These are phyloP conservation scores for Cynopterus brachyotis DNA, from an alignment of 2,113 vertebrate species.

Conservation along the genomic window DNA sequence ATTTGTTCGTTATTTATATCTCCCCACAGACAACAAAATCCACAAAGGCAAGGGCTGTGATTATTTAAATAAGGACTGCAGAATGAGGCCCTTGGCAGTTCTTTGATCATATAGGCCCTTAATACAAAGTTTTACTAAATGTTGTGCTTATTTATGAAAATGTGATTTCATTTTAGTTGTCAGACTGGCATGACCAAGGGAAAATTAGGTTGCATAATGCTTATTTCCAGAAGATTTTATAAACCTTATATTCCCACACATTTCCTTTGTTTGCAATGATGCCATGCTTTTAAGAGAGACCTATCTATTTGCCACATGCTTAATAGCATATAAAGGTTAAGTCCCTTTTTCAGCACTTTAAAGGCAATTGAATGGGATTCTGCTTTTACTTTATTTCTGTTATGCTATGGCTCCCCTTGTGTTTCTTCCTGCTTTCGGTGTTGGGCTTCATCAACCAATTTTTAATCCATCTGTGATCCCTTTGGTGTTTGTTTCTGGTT, in stretches of 20 bases:
- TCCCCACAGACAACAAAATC: not conserved
- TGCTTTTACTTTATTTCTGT: not conserved
- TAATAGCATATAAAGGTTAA: not conserved
- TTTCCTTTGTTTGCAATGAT: not conserved
- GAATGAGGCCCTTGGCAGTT: not conserved
- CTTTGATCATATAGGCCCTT: not conserved
- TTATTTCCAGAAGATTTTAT: not conserved
- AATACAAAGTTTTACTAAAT: not conserved
- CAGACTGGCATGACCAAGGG: not conserved
- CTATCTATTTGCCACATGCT: not conserved
- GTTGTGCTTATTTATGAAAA: conserved; percentile 22
- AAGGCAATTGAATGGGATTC: not conserved
- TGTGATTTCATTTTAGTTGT: conserved; percentile 4
- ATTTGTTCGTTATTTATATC: not conserved
- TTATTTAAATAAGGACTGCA: not conserved
- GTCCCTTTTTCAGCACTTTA: not conserved
- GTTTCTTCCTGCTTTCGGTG: conserved; percentile 2
- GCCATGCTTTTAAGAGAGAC: not conserved
- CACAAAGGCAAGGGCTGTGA: not conserved
- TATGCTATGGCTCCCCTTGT: not conserved
- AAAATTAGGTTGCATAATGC: not conserved
- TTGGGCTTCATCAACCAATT: not conserved
- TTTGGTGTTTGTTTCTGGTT: conserved; percentile 19
- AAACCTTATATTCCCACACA: not conserved
- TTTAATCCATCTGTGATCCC: not conserved